Percentiles rank a stretch among this genome's conserved stretches.
These are phyloP conservation scores for Bufo bufo DNA, from an alignment of 2,113 vertebrate species.

Conservation along the genomic window DNA sequence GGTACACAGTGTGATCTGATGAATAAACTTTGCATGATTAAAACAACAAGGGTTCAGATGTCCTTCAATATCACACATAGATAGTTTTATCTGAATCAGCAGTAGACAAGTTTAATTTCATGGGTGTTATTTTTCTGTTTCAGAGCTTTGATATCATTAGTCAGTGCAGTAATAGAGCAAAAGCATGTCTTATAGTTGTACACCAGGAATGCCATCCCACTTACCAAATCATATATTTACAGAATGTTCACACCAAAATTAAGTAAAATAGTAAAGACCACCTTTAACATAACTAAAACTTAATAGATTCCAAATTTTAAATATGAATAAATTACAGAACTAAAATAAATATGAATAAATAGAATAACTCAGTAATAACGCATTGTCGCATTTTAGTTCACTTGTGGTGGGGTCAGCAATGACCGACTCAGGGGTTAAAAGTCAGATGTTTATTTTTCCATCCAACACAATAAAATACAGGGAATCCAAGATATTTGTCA, in stretches of 20 bases:
- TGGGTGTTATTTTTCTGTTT: not conserved
- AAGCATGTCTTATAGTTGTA: not conserved
- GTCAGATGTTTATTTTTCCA: too few species aligned
- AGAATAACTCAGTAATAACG: not conserved
- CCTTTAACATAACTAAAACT: not conserved
- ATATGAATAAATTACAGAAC: not conserved
- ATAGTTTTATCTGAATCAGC: not conserved
- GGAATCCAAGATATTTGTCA: too few species aligned
- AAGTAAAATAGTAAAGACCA: too few species aligned
- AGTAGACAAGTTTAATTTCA: not conserved
- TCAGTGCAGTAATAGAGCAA: not conserved
- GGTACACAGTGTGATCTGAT: constrained; percentile 29
- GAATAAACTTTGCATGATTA: constrained; percentile 41
- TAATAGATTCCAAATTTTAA: not conserved
- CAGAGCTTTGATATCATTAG: not conserved
- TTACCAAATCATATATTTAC: not conserved
- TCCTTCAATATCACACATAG: constrained; percentile 8
- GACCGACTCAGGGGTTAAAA: too few species aligned
- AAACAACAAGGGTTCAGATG: constrained; percentile 34
- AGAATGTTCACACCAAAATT: not conserved
- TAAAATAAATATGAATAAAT: not conserved
- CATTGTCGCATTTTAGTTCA: too few species aligned
- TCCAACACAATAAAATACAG: too few species aligned
- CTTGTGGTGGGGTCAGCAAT: too few species aligned
- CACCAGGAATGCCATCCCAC: not conserved